Conservation (phyloP, 2,888 invertebrate genomes). For the Merodon equestris region DNA sequence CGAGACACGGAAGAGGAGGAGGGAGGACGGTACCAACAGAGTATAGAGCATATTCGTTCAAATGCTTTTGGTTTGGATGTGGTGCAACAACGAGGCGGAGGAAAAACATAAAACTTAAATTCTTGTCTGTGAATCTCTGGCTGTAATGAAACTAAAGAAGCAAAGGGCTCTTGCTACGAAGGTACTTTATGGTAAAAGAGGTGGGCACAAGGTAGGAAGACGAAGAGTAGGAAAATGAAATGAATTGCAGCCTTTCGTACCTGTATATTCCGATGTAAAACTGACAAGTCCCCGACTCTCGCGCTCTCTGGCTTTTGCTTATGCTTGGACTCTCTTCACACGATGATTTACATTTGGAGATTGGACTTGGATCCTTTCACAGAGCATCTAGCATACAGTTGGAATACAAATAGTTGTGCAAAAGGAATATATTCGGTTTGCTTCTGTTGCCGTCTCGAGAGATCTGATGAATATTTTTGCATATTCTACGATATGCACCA, state of each 20-base stretch:
- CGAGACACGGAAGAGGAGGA: no score
- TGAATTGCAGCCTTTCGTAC: constrained; percentile 7
- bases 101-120: constrained; percentile 62
- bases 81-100: constrained; percentile 29
- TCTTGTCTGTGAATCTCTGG: constrained; percentile 23
- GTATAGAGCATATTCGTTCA: no score
- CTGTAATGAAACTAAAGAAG: no score
- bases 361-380: constrained; percentile 33
- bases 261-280: constrained; percentile 45
- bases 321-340: no score
- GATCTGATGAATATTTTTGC: constrained; percentile 54
- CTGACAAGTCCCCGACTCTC: constrained; percentile 48
- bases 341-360: constrained; percentile 49
- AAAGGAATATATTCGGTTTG: background rate
- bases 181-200: no score
- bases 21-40: no score
- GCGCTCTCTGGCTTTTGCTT: no score
- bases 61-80: background rate
- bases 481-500: constrained; percentile 47
- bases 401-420: background rate
- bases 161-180: constrained; percentile 25
- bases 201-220: no score
- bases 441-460: constrained; percentile 12
- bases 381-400: background rate
- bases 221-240: no score